Conservation (phyloP, 2,113 vertebrate species). For the Oncorhynchus masou region DNA sequence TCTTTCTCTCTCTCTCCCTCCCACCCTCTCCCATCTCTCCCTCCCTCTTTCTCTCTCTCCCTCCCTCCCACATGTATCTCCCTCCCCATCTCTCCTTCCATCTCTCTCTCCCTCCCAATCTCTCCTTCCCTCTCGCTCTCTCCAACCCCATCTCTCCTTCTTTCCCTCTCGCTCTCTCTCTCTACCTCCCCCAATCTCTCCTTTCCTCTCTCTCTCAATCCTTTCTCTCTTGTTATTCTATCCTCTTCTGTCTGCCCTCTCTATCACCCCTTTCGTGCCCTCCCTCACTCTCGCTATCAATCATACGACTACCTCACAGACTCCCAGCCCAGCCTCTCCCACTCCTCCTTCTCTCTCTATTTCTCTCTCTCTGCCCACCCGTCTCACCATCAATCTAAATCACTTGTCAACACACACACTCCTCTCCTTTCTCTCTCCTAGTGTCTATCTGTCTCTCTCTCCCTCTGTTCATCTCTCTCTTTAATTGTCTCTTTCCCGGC, state of each 20-base stretch:
- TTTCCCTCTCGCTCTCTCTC: background rate
- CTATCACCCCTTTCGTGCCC: too few relatives aligned
- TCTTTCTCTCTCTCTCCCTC: too few relatives aligned
- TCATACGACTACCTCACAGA: background rate
- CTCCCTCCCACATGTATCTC: background rate
- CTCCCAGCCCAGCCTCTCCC: conserved; percentile 1
- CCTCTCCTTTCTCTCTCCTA: too few relatives aligned
- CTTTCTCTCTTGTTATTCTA: background rate
- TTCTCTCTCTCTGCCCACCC: too few relatives aligned
- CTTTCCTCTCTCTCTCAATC: too few relatives aligned
- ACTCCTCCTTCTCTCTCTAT: conserved; percentile 7
- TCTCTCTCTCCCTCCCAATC: background rate
- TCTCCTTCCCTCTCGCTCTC: too few relatives aligned
- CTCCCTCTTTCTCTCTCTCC: background rate
- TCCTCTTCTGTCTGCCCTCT: background rate
- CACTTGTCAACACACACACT: background rate
- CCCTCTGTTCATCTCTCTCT: too few relatives aligned
- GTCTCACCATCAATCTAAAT: conserved; percentile 1
- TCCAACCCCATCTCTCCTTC: background rate
- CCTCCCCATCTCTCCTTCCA: background rate
- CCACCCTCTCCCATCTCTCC: background rate
- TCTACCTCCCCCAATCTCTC: too few relatives aligned
- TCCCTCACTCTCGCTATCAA: background rate
- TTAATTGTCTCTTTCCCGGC: background rate
- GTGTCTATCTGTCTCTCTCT: background rate